A percentile compares a stretch with the other conserved stretches of the same genome.
phyloP scores from a whole-genome alignment of 2,888 invertebrate species.

The Chirona hameri region DNA sequence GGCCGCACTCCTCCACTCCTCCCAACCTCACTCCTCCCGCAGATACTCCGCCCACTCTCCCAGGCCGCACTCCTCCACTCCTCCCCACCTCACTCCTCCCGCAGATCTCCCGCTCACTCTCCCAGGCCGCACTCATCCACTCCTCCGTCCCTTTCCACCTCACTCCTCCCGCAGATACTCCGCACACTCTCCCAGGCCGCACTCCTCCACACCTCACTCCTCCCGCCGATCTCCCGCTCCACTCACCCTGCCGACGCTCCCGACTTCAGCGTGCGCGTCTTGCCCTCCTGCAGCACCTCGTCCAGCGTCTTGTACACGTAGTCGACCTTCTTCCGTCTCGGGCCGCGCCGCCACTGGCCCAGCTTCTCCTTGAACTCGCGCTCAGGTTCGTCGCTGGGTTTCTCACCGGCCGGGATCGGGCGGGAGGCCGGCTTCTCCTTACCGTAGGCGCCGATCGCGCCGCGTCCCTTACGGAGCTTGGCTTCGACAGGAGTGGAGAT shows the following conservation, averaged over 20 bases:
- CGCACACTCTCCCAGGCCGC: too few species aligned
- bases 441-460: conserved; percentile 65
- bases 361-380: conserved; percentile 60
- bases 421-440: conserved; percentile 7
- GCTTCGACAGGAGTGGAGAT: conserved; percentile 95
- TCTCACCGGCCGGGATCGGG: conserved; percentile 31
- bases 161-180: too few species aligned
- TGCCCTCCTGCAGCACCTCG: conserved; percentile 84
- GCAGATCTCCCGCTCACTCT: too few species aligned
- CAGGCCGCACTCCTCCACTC: too few species aligned
- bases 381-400: conserved; percentile 52
- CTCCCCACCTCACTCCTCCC: too few species aligned
- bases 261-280: conserved; percentile 36
- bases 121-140: too few species aligned
- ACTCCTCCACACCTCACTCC: too few species aligned
- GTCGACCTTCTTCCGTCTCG: conserved; percentile 60
- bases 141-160: too few species aligned
- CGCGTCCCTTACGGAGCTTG: conserved; percentile 83
- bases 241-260: background rate
- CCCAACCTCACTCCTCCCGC: too few species aligned
- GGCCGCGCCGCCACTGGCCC: conserved; percentile 61
- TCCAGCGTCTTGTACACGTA: conserved; percentile 81
- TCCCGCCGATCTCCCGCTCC: too few species aligned
- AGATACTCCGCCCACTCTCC: too few species aligned
- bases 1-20: too few species aligned